Evolutionary conservation across 1,140 invertebrate species (phyloP), one percentile per base, ranked within the genome.

Genomic region (Trachymyrmex cornetzi): DNA sequence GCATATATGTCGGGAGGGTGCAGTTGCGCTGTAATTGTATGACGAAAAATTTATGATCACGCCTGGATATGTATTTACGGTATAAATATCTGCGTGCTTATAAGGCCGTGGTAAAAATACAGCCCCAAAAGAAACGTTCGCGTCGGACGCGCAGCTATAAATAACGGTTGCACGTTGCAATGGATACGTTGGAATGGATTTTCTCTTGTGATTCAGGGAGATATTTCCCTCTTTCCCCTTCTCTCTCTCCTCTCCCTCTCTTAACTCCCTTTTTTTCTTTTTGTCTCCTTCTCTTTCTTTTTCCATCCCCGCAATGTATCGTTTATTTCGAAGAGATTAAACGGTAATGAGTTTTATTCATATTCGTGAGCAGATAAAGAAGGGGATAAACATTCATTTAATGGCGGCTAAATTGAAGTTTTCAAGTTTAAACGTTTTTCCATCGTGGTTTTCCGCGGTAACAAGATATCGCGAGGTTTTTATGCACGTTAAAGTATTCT

Each of bases 31-130:
- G 67, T 82, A 82, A 82, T 82, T 82, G 80, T 82, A 82, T 74
- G 38, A 55, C 69, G 69, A 71, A 50, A 66, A 84, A 84, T 84
- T 84, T 74, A 75, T 75, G 80, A 74, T 75, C 69, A 34, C 80
- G 24, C 12, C 38, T 38, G 69, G 44, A 75, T 84, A 75, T 48
- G 38, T 63, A 84, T 84, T 75, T 84, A 75, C 69, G 80, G 55
- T 61, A 84, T 84, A 84, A 75, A 84, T 84, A 84, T 75, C 80
- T 50, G 27, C n/a, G 69, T 69, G 80, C 80, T 84, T 84, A 84
- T 84, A 44, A 84, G 69, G n/a, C 59, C 55, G 55, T 50, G 80
- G 48, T 74, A 84, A 84, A 84, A 84, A 84, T 84, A 75, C 67
- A 61, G 19, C 38, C 44, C n/a, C 38, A 7, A 75, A 84, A 84